A percentile compares a stretch with the other conserved stretches of the same genome.
Conservation (phyloP, 2,888 invertebrate genomes). For the Antheraea assamensis region DNA sequence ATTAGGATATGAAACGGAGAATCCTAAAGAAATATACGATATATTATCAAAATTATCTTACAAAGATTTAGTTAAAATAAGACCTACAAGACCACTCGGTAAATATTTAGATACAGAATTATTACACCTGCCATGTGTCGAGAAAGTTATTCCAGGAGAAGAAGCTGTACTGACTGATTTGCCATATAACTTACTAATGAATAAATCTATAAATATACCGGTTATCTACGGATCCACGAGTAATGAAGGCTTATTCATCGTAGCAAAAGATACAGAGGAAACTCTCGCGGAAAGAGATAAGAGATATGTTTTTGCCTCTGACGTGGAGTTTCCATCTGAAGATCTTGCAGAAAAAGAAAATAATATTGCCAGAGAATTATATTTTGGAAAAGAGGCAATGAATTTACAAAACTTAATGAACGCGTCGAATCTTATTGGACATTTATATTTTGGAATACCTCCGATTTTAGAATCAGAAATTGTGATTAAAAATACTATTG, state of each 20-base stretch:
- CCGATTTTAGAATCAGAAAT: slow-evolving; percentile 58
- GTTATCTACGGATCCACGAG: slow-evolving; percentile 62
- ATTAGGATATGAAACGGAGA: slow-evolving; percentile 55
- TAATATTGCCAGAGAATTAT: slow-evolving; percentile 59
- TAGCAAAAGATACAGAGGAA: slow-evolving; percentile 41
- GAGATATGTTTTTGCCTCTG: slow-evolving; percentile 66
- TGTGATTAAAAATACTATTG: slow-evolving; percentile 37
- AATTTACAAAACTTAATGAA: slow-evolving; percentile 60
- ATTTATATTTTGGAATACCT: slow-evolving; percentile 70
- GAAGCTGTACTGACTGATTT: slow-evolving; percentile 63
- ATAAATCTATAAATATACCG: slow-evolving; percentile 51
- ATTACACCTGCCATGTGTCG: slow-evolving; percentile 66
- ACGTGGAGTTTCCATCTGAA: slow-evolving; percentile 59
- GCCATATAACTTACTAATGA: slow-evolving; percentile 62
- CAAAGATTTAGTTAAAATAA: slow-evolving; percentile 48
- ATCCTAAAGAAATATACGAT: slow-evolving; percentile 63
- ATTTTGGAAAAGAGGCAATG: slow-evolving; percentile 69
- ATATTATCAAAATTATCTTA: slow-evolving; percentile 55
- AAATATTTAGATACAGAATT: slow-evolving; percentile 67
- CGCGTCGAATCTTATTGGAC: slow-evolving; percentile 61
- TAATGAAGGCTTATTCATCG: slow-evolving; percentile 59
- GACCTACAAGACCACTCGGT: slow-evolving; percentile 53
- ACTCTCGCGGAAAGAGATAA: slow-evolving; percentile 49
- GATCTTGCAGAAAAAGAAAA: slow-evolving; percentile 51
- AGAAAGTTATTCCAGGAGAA: slow-evolving; percentile 56